Evolutionary conservation across 2,113 vertebrate genomes (phyloP).

Genomic region (Vicugna pacos): DNA sequence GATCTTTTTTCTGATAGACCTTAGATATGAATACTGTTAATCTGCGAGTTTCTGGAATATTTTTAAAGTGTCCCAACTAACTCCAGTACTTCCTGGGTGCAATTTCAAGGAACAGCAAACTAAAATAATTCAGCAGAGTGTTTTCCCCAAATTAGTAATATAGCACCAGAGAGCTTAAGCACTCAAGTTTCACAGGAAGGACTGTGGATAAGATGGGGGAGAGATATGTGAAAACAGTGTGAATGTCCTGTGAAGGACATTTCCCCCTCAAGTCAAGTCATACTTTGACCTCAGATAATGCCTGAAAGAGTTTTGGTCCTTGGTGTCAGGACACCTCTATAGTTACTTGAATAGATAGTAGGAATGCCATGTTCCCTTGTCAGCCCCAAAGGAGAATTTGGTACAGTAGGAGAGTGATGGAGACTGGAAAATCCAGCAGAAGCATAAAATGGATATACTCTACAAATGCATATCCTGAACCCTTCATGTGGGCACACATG

Average conservation of each 20-base stretch:
- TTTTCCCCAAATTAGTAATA: neutral
- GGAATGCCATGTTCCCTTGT: neutral
- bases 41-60: conserved; percentile 32
- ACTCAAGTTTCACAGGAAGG: conserved; percentile 25
- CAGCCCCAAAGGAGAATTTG: neutral
- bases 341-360: neutral
- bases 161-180: neutral
- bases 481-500: conserved; percentile 48
- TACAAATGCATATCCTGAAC: conserved; percentile 49
- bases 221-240: neutral
- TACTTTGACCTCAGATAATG: neutral
- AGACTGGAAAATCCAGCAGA: conserved; percentile 43
- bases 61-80: conserved; percentile 44
- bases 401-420: neutral
- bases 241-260: neutral
- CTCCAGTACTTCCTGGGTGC: conserved; percentile 3
- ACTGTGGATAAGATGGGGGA: neutral
- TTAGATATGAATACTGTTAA: neutral
- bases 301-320: neutral
- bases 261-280: neutral
- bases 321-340: neutral
- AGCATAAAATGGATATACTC: neutral
- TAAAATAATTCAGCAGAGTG: neutral
- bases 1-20: neutral
- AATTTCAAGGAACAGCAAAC: conserved; percentile 2